Evolutionary conservation across 2,888 invertebrate genomes (phyloP), one percentile per base, ranked within the genome.

Genomic region (Eupithecia pulchellata): DNA sequence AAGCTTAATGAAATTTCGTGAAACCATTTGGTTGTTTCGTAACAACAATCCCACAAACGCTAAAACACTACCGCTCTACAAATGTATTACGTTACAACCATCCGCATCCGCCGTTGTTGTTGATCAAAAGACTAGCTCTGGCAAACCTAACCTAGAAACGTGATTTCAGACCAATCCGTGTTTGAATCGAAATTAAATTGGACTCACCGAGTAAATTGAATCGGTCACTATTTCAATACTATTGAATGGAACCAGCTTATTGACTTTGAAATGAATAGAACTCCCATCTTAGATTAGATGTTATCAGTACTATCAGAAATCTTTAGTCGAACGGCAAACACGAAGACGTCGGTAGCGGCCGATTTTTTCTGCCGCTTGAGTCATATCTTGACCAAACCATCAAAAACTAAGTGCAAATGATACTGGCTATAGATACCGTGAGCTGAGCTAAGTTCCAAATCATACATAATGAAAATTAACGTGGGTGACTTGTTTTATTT

Each of bases 101-200:
- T 52, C 25, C 52, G 57, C 14, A 57, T 17, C 2, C n/a, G 17
- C 25, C 20, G 6, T 61, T 61, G 73, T 76, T 34, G 57, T 73
- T 68, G 65, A 66, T 73, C 67, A 72, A 72, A 68, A 73, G 64
- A 66, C 70, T 70, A 61, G 30, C 32, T 58, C 29, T 57, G 61
- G 30, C 6, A 30, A 29, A 55, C 4, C 30, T 69, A 65, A 63
- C 58, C 60, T 61, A 66, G 73, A 64, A 75, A 79, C 70, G 75
- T 68, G 77, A 82, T 79, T 81, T 76, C 78, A 77, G 75, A 75
- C 72, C 64, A 75, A 69, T 65, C 73, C 77, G 78, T 78, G 66
- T 64, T 70, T 69, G 78, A 85, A 82, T 80, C 69, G 71, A 81
- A 84, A 86, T 83, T 79, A 81, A 83, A 86, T 86, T 84, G 82